Base-by-base conservation (phyloP, 2,113 vertebrate genomes). In the Hiodon tergisus region DNA sequence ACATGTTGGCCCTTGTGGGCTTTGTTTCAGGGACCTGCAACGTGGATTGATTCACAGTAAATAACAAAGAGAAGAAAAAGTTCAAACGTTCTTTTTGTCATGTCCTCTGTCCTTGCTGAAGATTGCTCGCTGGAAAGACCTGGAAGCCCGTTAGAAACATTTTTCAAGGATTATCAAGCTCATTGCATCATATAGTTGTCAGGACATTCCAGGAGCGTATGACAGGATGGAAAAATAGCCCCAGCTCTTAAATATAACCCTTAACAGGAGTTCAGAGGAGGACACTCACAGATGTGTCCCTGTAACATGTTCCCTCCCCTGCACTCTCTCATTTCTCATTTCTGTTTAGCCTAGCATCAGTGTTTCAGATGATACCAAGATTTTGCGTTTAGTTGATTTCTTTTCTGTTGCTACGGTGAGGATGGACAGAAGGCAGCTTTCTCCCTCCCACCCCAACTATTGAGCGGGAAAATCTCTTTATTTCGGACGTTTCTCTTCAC, bases 141-240 rank as follows among this genome's bases (percentile, higher is more conserved):
- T 52, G 17, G 62, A 66, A 77, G 76, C 5, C 70, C 76, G 51
- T n/a, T 69, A n/a, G 16, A 4, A 51, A 6, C 13, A 14, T 52
- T 50, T 55, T 14, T 16, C 3, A 8, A 62, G 14, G 52, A 16
- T 54, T 6, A 7, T n/a, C 14, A 2, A 5, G 16, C 51, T 4
- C 14, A 6, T 52, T 53, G 74, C 74, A 77, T 78, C 63, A 60
- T 65, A 52, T 71, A 53, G 67, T 80, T 78, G 75, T 75, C 31
- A 16, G 57, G 62, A 71, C 53, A 76, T 65, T 74, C 74, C 75
- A 76, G 72, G 55, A 53, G 77, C 66, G 69, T 77, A 80, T 83
- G 85, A 87, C 80, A 81, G 77, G 83, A 86, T 86, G 86, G 88
- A 88, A 86, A 73, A 78, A 83, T 78, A 79, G 74, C 79, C 67